Evolutionary conservation across 2,888 invertebrate genomes (phyloP).

Genomic region (Mesorhabditis spiculigera): DNA sequence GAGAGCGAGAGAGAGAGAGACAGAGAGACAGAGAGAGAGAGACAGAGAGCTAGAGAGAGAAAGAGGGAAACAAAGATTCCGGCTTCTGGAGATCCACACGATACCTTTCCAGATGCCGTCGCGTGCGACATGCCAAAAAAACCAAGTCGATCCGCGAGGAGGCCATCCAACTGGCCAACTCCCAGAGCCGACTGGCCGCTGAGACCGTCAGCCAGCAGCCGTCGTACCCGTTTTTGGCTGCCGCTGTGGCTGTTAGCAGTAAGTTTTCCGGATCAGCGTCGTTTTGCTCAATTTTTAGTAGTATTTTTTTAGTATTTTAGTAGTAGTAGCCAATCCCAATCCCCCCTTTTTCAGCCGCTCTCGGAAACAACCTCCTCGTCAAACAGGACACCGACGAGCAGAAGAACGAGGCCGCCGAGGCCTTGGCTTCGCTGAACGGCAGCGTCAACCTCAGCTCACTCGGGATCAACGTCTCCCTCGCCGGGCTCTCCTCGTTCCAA

Average conservation of each 20-base stretch:
- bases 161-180: constrained; percentile 1
- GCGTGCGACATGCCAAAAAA: constrained; percentile 56
- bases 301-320: background rate
- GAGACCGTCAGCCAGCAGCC: constrained; percentile 7
- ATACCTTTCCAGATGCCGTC: constrained; percentile 39
- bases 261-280: background rate
- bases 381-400: background rate
- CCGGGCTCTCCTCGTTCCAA: background rate
- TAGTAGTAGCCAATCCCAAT: background rate
- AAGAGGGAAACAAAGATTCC: too few species aligned
- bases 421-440: background rate
- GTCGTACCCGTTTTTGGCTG: background rate
- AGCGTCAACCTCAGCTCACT: background rate
- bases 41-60: too few species aligned
- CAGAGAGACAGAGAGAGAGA: too few species aligned
- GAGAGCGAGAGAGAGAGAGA: too few species aligned
- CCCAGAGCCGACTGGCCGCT: background rate
- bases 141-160: constrained; percentile 35
- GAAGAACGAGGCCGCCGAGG: constrained; percentile 1
- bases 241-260: background rate
- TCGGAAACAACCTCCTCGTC: background rate
- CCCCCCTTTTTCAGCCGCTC: background rate
- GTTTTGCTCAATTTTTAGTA: background rate
- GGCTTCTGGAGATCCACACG: too few species aligned
- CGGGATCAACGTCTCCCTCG: background rate